phyloP scores from a whole-genome alignment of 1,140 invertebrate species.

The Drosophila simulans region DNA sequence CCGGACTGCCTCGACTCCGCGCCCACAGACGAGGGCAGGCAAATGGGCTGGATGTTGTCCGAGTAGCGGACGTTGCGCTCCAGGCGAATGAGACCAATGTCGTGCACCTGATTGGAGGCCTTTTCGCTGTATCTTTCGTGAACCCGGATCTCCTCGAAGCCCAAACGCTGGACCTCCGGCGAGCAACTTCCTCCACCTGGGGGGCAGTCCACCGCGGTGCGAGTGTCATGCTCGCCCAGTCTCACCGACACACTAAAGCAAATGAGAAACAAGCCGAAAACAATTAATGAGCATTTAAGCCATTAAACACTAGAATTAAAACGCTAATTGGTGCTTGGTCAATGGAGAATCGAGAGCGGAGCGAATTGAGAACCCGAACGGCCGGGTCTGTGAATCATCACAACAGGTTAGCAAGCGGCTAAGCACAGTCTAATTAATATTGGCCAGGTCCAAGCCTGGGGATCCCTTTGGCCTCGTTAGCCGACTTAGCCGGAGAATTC shows the following conservation, averaged over 20 bases:
- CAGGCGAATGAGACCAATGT: slow-evolving; percentile 85
- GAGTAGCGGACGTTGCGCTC: slow-evolving; percentile 82
- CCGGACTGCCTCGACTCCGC: slow-evolving; percentile 39
- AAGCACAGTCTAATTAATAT: slow-evolving; percentile 67
- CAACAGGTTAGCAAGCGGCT: slow-evolving; percentile 32
- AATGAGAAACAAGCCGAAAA: background rate
- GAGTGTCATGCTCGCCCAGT: slow-evolving; percentile 86
- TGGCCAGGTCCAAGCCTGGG: slow-evolving; percentile 29
- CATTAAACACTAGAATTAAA: slow-evolving; percentile 65
- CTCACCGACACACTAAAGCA: slow-evolving; percentile 81
- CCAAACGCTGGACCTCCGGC: slow-evolving; percentile 44
- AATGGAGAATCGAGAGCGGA: slow-evolving; percentile 37
- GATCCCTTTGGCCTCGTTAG: slow-evolving; percentile 54
- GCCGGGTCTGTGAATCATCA: slow-evolving; percentile 49
- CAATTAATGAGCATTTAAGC: slow-evolving; percentile 35
- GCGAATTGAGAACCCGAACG: slow-evolving; percentile 46
- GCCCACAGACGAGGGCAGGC: slow-evolving; percentile 84
- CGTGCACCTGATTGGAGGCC: slow-evolving; percentile 75
- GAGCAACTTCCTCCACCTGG: slow-evolving; percentile 65
- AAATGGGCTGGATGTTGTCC: slow-evolving; percentile 87
- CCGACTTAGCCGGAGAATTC: slow-evolving; percentile 46
- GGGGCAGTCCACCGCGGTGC: slow-evolving; percentile 84
- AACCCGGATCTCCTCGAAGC: slow-evolving; percentile 76
- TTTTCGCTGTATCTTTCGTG: slow-evolving; percentile 84
- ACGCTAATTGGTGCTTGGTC: slow-evolving; percentile 64